Evolutionary conservation across 2,797 vertebrate species (phyloP).

Genomic region (Micropoecilia bifurca): DNA sequence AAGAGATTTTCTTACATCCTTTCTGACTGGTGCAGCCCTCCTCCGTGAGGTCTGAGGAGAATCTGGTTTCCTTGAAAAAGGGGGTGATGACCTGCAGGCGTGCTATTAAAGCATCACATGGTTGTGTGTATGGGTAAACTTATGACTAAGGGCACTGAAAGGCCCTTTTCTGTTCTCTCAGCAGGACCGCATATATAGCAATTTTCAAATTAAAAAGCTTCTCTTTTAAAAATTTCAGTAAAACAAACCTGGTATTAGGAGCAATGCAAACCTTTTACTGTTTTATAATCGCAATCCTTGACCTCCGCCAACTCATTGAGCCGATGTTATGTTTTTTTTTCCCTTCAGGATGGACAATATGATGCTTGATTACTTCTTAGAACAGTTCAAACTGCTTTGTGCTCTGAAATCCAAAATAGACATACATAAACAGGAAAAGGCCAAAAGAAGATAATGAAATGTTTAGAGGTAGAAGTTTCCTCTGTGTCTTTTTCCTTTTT

Average conservation of each 20-base stretch:
- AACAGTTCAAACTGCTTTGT: neutral
- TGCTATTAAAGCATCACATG: conserved; percentile 47
- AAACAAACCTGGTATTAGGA: neutral
- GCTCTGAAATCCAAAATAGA: conserved; percentile 8
- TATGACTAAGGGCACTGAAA: conserved; percentile 26
- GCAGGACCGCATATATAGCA: neutral
- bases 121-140: conserved; percentile 27
- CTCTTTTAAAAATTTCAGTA: neutral
- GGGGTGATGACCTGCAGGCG: conserved; percentile 34
- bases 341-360: neutral
- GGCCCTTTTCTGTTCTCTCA: conserved; percentile 4
- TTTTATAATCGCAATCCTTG: neutral
- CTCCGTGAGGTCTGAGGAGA: conserved; percentile 36
- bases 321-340: neutral
- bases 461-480: conserved; percentile 1
- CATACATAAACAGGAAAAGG: conserved; percentile 1
- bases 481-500: neutral
- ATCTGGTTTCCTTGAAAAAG: conserved; percentile 47
- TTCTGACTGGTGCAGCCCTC: conserved; percentile 18
- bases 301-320: neutral
- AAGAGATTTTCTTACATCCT: conserved; percentile 8
- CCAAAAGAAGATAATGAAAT: conserved; percentile 4
- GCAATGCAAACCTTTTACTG: neutral
- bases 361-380: neutral
- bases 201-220: neutral